Base-by-base conservation (phyloP, 1,140 invertebrate genomes). In the Monochamus saltuarius region DNA sequence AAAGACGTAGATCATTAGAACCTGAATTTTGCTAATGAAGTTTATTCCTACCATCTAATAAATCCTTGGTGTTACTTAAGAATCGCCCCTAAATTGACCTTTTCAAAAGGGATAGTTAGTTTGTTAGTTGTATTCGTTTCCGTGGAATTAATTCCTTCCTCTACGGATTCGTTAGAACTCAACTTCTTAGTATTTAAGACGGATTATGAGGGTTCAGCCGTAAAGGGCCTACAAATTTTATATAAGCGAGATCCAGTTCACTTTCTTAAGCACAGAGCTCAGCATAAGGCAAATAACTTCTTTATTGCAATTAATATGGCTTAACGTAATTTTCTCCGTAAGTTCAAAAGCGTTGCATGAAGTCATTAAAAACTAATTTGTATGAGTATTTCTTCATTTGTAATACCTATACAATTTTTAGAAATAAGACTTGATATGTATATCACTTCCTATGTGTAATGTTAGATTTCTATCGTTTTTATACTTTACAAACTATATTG, bases 141-240 rank as follows among this genome's bases (percentile, higher is more conserved):
- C n/a, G 29, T 35, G 35, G 49, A 51, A 51, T 29, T 51, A 29
- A 29, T 29, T 29, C 22, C 22, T 29, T 29, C 22, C 39, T 42
- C n/a, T 42, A 42, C n/a, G 16, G 16, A 42, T 42, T 54, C 40
- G 13, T 47, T 47, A 13, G 11, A 29, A 19, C 13, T 19, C 22
- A 16, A 13, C 46, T 47, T 19, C 13, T 54, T 14, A 56, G 42
- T 56, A 56, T 56, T 56, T 56, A 56, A 56, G 34, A 45, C 19
- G 54, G 54, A 56, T 56, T 56, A 56, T 56, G 54, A 56, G 54
- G 54, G 54, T 56, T 56, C 14, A 56, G 22, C 54, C 54, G 40
- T 45, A 56, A 56, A 37, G 54, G 54, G 43, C 54, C 34, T 34
- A 54, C 52, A 46, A 46, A 56, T 56, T 56, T 56, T 56, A 45